These are phyloP conservation scores for Dicrurus megarhynchus DNA, from an alignment of 2,113 vertebrate species.

Conservation along the genomic window DNA sequence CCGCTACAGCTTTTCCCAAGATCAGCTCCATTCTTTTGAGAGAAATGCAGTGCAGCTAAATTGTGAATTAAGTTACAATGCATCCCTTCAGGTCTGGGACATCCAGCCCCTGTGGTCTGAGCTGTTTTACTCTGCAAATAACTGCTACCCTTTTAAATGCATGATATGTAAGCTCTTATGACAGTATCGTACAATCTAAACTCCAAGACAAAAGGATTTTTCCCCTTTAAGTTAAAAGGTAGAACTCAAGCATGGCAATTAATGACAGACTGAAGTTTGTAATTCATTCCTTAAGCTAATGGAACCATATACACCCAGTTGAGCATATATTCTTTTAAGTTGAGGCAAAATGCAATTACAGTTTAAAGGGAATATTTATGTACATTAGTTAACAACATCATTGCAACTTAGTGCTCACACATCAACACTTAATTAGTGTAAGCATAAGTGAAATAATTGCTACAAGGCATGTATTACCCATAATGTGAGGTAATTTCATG, in stretches of 20 bases:
- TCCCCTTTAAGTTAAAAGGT: not conserved
- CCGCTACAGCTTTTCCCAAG: not conserved
- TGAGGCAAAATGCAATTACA: conserved; percentile 77
- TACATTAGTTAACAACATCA: conserved; percentile 83
- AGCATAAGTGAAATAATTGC: conserved; percentile 84
- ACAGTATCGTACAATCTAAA: not conserved
- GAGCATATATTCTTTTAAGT: conserved; percentile 59
- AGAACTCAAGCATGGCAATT: not conserved
- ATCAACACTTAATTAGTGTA: conserved; percentile 86
- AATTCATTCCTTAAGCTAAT: conserved; percentile 32
- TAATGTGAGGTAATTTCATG: conserved; percentile 84
- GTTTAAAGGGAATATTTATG: conserved; percentile 83
- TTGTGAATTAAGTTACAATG: not conserved
- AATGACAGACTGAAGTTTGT: not conserved
- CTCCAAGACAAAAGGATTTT: not conserved
- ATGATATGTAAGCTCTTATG: not conserved
- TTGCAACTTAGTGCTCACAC: conserved; percentile 79
- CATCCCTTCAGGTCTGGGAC: not conserved
- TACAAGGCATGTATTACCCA: conserved; percentile 79
- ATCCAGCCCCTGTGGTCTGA: not conserved
- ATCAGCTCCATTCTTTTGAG: conserved; percentile 3
- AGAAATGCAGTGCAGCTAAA: not conserved
- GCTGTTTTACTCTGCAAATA: not conserved
- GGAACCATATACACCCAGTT: conserved; percentile 39
- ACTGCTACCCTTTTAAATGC: not conserved